These are phyloP conservation scores for Carpatolechia fugitivella DNA, from an alignment of 2,888 invertebrate species.

Conservation along the genomic window DNA sequence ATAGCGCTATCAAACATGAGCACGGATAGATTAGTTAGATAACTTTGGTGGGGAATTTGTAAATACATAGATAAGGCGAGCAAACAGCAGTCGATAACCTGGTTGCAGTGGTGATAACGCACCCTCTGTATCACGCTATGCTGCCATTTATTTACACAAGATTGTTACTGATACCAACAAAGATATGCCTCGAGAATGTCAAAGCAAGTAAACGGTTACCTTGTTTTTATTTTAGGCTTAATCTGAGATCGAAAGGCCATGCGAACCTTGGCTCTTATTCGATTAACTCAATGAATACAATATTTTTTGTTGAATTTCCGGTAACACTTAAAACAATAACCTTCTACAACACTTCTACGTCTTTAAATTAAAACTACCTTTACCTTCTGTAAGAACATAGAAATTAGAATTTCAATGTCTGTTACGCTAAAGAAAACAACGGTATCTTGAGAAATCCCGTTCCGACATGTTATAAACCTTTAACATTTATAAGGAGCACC, in stretches of 20 bases:
- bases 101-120: conserved; percentile 64
- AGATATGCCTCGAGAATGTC: conserved; percentile 4
- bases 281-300: background rate
- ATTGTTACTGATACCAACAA: background rate
- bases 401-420: no score
- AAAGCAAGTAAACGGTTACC: background rate
- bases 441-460: background rate
- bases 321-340: background rate
- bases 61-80: conserved; percentile 60
- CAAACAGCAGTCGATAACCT: conserved; percentile 73
- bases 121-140: conserved; percentile 35
- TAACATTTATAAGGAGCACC: conserved; percentile 18
- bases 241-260: background rate
- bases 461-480: conserved; percentile 1
- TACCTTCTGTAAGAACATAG: no score
- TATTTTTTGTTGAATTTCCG: background rate
- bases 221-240: background rate
- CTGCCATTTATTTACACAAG: conserved; percentile 20
- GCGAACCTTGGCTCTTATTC: background rate
- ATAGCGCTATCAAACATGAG: conserved; percentile 56
- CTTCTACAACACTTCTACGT: no score
- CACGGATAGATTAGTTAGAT: conserved; percentile 51
- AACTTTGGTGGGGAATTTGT: conserved; percentile 54
- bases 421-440: background rate
- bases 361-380: no score